These are phyloP conservation scores for Hexactinellida sp. DNA, from an alignment of 37 sponge, comb jelly and placozoan species.

Conservation along the genomic window DNA sequence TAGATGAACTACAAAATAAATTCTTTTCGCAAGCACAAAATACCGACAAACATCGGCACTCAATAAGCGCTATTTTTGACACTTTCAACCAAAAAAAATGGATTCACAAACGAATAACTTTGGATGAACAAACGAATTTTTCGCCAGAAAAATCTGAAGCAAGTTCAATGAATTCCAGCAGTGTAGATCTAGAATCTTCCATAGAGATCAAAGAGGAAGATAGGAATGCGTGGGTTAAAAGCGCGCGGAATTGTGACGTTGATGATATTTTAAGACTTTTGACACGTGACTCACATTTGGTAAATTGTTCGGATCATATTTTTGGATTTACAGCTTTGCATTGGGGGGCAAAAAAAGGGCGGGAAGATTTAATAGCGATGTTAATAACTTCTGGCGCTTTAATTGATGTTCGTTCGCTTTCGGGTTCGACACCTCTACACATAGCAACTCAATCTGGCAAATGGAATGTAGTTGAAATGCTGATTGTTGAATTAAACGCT, in stretches of 20 bases:
- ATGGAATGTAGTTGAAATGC: background rate
- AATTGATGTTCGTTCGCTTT: background rate
- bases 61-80: background rate
- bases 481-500: background rate
- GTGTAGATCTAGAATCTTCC: background rate
- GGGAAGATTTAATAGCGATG: background rate
- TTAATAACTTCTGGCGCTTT: conserved; percentile 3
- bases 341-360: conserved; percentile 1
- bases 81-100: background rate
- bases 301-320: background rate
- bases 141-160: background rate
- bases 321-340: background rate
- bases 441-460: background rate
- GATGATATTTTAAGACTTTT: background rate
- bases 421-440: background rate
- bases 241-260: background rate
- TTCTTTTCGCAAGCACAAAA: background rate
- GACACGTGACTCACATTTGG: background rate
- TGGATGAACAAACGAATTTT: background rate
- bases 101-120: background rate
- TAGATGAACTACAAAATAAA: conserved; percentile 10
- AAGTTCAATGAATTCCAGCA: background rate
- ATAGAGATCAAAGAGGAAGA: conserved; percentile 9
- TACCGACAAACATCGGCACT: background rate
- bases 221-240: background rate